Evolutionary conservation across 2,888 invertebrate species (phyloP), one percentile per base, ranked within the genome.

Genomic region (Latrodectus hesperus): DNA sequence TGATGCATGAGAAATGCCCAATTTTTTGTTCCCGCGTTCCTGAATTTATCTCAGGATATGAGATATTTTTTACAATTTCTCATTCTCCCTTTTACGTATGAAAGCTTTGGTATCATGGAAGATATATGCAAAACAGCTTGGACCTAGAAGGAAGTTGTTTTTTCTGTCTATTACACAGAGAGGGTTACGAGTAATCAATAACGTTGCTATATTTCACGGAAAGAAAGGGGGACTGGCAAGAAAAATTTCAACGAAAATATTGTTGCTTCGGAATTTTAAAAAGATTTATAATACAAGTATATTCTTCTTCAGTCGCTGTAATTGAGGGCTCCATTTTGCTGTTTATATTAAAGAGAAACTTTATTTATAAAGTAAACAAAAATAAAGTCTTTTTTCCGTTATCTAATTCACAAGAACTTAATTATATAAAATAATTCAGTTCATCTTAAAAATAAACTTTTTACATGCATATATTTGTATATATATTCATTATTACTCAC

Each of bases 121-220:
- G 80, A 51, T 53, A 14, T 87, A 87, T 87, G 86, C 86, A 87
- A 87, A 87, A 55, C 81, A 86, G 86, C 76, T 85, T 71, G n/a
- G 55, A n/a, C 10, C 11, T 11, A n/a, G 72, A 22, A 81, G 86
- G 86, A 86, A 80, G 86, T 76, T 53, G 75, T 76, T 81, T 52
- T 77, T 68, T 74, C 1, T 53, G 14, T 17, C 51, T 6, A 26
- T 64, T n/a, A 53, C 73, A 64, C 22, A 55, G 76, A 78, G 84
- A 86, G 72, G 77, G 84, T 84, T 77, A 72, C 17, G 22, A 17
- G 53, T 22, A 64, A 86, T 86, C 85, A 53, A 86, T 86, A 76
- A 71, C 65, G n/a, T 64, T 12, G 68, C 53, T 49, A 67, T 84
- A 84, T 78, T 84, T 84, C 53, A 80, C 14, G 70, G 51, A 49